A percentile compares a stretch with the other conserved stretches of the same genome.
Conservation (phyloP, 2,888 invertebrate species). For the Thymelicus lineola region DNA sequence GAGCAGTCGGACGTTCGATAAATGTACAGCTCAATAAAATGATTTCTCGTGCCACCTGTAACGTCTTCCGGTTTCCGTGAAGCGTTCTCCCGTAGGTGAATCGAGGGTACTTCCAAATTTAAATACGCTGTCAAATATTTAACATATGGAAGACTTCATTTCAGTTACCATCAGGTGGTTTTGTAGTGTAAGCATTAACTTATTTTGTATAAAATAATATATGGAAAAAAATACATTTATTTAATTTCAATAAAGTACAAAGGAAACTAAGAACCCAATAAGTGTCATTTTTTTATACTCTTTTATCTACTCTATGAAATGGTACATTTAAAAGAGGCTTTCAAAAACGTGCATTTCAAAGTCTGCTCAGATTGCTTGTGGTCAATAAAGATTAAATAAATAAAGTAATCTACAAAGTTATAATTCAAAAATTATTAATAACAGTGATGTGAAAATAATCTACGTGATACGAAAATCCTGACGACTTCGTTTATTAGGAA, state of each 20-base stretch:
- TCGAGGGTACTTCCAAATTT: not conserved
- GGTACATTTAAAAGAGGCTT: too few species aligned
- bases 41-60: slow-evolving; percentile 18
- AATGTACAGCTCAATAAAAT: not conserved
- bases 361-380: not conserved
- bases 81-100: slow-evolving; percentile 4
- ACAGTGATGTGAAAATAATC: slow-evolving; percentile 1
- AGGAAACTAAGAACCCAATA: not conserved
- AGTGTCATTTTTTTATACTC: not conserved
- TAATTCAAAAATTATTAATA: not conserved
- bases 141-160: too few species aligned
- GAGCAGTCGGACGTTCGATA: not conserved
- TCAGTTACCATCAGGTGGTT: too few species aligned
- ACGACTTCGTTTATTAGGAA: slow-evolving; percentile 19
- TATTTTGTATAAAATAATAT: too few species aligned
- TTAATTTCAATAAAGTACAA: too few species aligned
- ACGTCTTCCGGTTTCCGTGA: slow-evolving; percentile 5
- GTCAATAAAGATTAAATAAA: not conserved
- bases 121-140: not conserved
- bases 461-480: slow-evolving; percentile 11
- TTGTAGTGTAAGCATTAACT: too few species aligned
- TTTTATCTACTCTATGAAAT: not conserved
- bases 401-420: not conserved
- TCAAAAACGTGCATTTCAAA: too few species aligned
- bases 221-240: too few species aligned